Base-by-base conservation (phyloP, 1,140 invertebrate genomes). In the Cylas formicarius region DNA sequence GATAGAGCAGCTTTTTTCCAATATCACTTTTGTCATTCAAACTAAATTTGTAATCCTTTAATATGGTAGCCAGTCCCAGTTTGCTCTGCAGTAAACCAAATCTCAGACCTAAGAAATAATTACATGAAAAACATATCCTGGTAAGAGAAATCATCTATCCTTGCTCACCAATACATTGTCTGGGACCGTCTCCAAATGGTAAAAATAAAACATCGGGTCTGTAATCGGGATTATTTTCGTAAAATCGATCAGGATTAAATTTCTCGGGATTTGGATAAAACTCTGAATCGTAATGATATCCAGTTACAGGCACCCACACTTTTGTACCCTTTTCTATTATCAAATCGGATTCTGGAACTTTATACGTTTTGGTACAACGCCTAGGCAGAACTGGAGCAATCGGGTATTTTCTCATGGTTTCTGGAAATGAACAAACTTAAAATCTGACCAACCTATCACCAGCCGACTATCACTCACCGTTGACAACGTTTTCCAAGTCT, bases 31-130 rank as follows among this genome's bases (percentile, higher is more conserved):
- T n/a, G n/a, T n/a, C n/a, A n/a, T n/a, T n/a, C n/a, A n/a, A n/a
- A n/a, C n/a, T n/a, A n/a, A 48, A 29, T 5, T 48, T 37, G 19
- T 62, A 73, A 9, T 68, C 55, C 28, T 62, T 55, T 8, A 75
- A 26, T 29, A 74, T 38, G 2, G 60, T 51, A 8, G 67, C 60
- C 2, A 75, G 32, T 19, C 75, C 72, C 17, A 79, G 58, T 61
- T 80, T 77, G 2, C 73, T 69, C 55, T 80, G 72, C 50, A 80
- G 61, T 32, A 75, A 61, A 7, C 74, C 78, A 49, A 83, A 77
- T 38, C 78, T 62, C 57, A 72, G 65, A n/a, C 78, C 81, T 48
- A 8, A n/a, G n/a, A n/a, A n/a, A n/a, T n/a, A n/a, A n/a, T n/a
- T n/a, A n/a, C n/a, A n/a, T n/a, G n/a, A n/a, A n/a, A n/a, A n/a